These are phyloP conservation scores for Drosophila nikananu DNA, from an alignment of 1,140 invertebrate genomes.

Conservation along the genomic window DNA sequence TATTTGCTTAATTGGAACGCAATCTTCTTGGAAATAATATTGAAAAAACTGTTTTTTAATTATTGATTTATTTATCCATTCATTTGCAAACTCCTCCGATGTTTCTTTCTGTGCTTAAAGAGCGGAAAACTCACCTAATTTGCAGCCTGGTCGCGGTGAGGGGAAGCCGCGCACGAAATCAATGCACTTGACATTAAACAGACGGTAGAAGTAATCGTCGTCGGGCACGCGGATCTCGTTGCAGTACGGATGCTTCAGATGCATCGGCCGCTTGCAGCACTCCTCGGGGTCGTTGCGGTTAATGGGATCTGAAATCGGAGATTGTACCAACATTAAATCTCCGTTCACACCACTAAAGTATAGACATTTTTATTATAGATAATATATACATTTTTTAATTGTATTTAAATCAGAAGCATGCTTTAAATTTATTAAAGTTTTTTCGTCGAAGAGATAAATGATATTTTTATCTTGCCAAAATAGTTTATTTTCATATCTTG, in stretches of 20 bases:
- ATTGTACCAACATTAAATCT: conserved; percentile 1
- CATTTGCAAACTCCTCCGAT: not conserved
- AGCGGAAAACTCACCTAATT: conserved; percentile 87
- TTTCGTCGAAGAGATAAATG: not conserved
- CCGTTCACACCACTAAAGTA: not conserved
- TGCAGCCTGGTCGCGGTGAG: conserved; percentile 92
- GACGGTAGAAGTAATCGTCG: conserved; percentile 96
- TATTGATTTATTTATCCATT: no score
- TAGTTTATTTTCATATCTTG: not conserved
- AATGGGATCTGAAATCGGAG: conserved; percentile 88
- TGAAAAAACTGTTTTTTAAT: not conserved
- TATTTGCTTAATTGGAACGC: not conserved
- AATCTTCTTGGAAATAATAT: not conserved
- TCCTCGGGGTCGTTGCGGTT: conserved; percentile 95
- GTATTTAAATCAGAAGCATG: not conserved
- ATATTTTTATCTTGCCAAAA: not conserved
- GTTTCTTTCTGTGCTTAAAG: not conserved
- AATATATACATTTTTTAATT: not conserved
- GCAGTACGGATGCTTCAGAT: conserved; percentile 95
- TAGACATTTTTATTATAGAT: not conserved
- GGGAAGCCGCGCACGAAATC: conserved; percentile 95
- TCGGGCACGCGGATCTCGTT: conserved; percentile 95
- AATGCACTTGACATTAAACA: conserved; percentile 93
- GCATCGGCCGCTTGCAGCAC: conserved; percentile 91
- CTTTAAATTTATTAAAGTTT: no score